Base-by-base conservation (phyloP, 2,888 invertebrate species). In the Zaprionus obscuricornis region DNA sequence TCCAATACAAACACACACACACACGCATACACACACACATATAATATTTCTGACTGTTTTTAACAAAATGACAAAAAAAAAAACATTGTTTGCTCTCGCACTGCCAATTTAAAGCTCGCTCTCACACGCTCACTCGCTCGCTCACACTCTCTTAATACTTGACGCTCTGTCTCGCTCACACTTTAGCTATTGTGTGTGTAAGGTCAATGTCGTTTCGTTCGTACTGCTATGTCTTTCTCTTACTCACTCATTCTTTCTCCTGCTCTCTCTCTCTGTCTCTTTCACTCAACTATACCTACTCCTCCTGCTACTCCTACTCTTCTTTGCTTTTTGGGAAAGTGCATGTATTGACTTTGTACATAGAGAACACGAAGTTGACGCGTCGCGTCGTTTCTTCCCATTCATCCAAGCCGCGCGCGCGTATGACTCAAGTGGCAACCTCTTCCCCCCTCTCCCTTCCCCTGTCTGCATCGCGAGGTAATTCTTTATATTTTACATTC, bases 181-280 rank as follows among this genome's bases (percentile, higher is more conserved):
- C 56, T 40, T 13, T 33, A 13, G 26, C 29, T 58, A 39, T 39
- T 52, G 52, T 56, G 59, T 69, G 71, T 75, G 83, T 88, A 88
- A 88, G 88, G 88, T 88, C 88, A 88, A 87, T 88, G 88, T 88
- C 88, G 86, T 79, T 84, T 87, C 64, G 76, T 47, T 56, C 63
- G 65, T 66, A 59, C 34, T 36, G 40, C 37, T 13, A 27, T 42
- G 51, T 39, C 17, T 36, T 13, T 47, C 22, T 42, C 26, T 50
- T 51, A 33, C 42, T 36, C 55, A 33, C 33, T 40, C 14, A 33
- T 18, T 7, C 50, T 33, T 14, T 43, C 54, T 37, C 49, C 22
- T n/a, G n/a, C n/a, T n/a, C n/a, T n/a, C n/a, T n/a, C n/a, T n/a
- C n/a, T n/a, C n/a, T n/a, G n/a, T n/a, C n/a, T n/a, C n/a, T n/a